Conservation (phyloP, 2,888 invertebrate genomes). For the Sepiola atlantica region DNA sequence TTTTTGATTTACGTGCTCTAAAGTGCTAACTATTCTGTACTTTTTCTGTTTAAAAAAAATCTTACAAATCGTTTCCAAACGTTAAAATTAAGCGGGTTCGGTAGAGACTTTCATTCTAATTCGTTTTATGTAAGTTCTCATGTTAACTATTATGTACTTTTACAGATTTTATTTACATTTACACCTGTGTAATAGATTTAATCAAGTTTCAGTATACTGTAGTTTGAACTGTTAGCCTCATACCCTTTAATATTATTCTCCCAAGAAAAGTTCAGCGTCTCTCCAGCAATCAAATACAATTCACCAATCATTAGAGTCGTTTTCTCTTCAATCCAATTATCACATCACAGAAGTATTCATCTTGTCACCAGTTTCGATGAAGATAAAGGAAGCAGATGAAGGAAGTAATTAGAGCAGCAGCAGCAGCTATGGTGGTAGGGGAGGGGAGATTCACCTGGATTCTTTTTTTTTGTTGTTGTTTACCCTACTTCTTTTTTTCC, state of each 20-base stretch:
- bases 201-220: no score
- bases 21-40: no score
- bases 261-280: background rate
- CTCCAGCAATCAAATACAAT: background rate
- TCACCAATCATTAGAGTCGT: background rate
- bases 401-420: background rate
- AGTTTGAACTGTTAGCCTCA: background rate
- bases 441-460: background rate
- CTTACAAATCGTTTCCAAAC: no score
- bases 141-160: no score
- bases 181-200: no score
- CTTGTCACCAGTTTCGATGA: background rate
- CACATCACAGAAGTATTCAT: background rate
- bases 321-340: background rate
- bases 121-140: no score
- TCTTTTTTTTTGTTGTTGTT: background rate
- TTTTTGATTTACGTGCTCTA: no score
- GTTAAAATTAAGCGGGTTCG: no score
- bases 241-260: background rate
- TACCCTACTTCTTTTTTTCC: background rate
- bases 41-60: no score
- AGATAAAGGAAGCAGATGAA: background rate
- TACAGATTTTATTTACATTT: no score
- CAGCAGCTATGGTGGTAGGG: background rate
- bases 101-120: no score